phyloP scores from a whole-genome alignment of 2,888 invertebrate genomes.

The Drosophila imparisetae region DNA sequence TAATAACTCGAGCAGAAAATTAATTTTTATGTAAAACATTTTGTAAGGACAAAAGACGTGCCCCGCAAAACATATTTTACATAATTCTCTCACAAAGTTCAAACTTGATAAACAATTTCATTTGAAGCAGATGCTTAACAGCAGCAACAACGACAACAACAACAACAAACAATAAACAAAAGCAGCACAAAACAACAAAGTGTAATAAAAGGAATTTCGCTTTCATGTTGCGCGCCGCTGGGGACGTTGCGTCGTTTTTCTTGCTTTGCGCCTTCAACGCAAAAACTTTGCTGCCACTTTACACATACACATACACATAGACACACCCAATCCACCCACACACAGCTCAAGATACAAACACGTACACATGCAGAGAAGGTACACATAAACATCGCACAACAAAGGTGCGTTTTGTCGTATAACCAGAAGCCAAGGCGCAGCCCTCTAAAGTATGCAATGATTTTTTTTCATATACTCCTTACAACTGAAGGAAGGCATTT shows the following conservation, averaged over 20 bases:
- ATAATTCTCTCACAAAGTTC: constrained; percentile 67
- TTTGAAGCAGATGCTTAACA: constrained; percentile 68
- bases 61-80: constrained; percentile 74
- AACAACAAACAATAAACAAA: constrained; percentile 30
- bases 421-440: constrained; percentile 39
- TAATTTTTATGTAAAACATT: constrained; percentile 55
- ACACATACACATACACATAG: constrained; percentile 3
- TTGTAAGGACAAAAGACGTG: constrained; percentile 31
- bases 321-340: not conserved
- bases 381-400: constrained; percentile 43
- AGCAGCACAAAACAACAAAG: constrained; percentile 40
- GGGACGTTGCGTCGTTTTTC: constrained; percentile 31
- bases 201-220: constrained; percentile 76
- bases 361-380: not conserved
- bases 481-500: not conserved
- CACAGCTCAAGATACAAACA: constrained; percentile 1
- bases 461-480: constrained; percentile 28
- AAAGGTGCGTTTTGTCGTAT: constrained; percentile 59
- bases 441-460: constrained; percentile 44
- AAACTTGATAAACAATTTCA: constrained; percentile 78
- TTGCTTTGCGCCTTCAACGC: constrained; percentile 31
- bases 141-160: constrained; percentile 24
- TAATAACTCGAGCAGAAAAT: constrained; percentile 70
- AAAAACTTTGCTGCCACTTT: constrained; percentile 58
- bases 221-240: constrained; percentile 69